Percentiles rank a stretch among this genome's conserved stretches.
Evolutionary conservation across 2,797 vertebrate genomes (phyloP).

Genomic region (Bryconaethiops microstoma): DNA sequence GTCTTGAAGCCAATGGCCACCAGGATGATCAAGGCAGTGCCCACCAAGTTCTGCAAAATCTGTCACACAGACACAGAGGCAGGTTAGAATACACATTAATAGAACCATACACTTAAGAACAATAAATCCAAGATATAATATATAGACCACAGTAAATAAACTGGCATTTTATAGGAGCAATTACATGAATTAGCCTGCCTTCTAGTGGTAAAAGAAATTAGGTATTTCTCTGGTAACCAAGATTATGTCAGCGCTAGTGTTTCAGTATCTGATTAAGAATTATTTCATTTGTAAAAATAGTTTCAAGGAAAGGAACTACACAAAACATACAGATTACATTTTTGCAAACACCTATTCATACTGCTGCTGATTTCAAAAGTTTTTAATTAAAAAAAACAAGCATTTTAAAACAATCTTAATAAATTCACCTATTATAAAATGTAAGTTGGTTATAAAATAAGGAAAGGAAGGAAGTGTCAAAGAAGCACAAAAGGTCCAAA

Average conservation of each 20-base stretch:
- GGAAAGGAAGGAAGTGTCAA: too few species aligned
- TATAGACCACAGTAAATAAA: background rate
- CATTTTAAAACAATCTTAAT: too few species aligned
- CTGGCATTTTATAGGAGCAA: background rate
- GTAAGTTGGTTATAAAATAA: too few species aligned
- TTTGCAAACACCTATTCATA: too few species aligned
- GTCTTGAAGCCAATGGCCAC: constrained; percentile 98
- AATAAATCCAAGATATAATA: background rate
- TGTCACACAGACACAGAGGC: constrained; percentile 54
- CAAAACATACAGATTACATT: too few species aligned
- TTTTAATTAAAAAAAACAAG: too few species aligned
- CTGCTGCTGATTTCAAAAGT: too few species aligned
- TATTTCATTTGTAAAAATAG: too few species aligned
- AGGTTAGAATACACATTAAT: background rate
- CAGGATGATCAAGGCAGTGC: constrained; percentile 92
- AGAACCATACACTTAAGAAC: background rate
- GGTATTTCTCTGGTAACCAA: background rate
- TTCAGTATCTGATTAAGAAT: background rate
- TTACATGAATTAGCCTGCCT: background rate
- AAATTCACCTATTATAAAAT: too few species aligned
- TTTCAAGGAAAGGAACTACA: too few species aligned
- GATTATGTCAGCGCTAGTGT: background rate
- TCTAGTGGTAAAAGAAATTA: constrained; percentile 18
- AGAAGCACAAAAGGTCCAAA: too few species aligned
- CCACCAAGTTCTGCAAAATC: constrained; percentile 97